Evolutionary conservation across 2,888 invertebrate genomes (phyloP).

Genomic region (Oligia fasciuncula): DNA sequence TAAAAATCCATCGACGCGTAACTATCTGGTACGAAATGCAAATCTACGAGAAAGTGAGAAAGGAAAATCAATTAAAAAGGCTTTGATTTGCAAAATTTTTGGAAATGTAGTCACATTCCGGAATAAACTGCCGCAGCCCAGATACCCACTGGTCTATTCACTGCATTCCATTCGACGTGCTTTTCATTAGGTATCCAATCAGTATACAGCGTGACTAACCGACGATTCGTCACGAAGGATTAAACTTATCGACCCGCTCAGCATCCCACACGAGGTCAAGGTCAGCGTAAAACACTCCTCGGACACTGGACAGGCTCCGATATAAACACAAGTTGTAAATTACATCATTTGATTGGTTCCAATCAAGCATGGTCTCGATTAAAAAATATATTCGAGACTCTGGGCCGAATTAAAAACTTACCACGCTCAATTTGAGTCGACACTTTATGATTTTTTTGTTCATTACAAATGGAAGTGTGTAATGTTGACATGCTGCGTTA

Average conservation of each 20-base stretch:
- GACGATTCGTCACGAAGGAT: conserved; percentile 85
- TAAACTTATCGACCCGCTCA: conserved; percentile 70
- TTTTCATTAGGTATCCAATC: conserved; percentile 83
- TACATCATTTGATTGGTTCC: conserved; percentile 88
- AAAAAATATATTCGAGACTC: conserved; percentile 77
- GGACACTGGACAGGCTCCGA: conserved; percentile 71
- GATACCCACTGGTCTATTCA: conserved; percentile 73
- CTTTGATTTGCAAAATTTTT: conserved; percentile 19
- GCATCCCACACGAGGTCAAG: conserved; percentile 77
- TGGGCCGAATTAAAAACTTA: conserved; percentile 73
- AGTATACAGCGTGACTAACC: conserved; percentile 80
- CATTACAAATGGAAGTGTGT: conserved; percentile 68
- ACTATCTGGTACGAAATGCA: not conserved
- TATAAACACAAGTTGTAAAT: conserved; percentile 82
- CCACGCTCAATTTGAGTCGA: conserved; percentile 77
- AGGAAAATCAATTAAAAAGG: conserved; percentile 25
- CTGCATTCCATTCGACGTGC: conserved; percentile 75
- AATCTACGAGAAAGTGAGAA: conserved; percentile 30
- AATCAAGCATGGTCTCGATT: conserved; percentile 85
- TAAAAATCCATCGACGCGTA: not conserved
- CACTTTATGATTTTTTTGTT: conserved; percentile 72
- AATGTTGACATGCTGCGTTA: conserved; percentile 67
- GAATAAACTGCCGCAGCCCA: conserved; percentile 30
- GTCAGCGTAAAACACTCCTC: conserved; percentile 70
- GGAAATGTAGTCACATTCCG: conserved; percentile 35